Base-by-base conservation (phyloP, 1,140 invertebrate genomes). In the Melanaphis sacchari region DNA sequence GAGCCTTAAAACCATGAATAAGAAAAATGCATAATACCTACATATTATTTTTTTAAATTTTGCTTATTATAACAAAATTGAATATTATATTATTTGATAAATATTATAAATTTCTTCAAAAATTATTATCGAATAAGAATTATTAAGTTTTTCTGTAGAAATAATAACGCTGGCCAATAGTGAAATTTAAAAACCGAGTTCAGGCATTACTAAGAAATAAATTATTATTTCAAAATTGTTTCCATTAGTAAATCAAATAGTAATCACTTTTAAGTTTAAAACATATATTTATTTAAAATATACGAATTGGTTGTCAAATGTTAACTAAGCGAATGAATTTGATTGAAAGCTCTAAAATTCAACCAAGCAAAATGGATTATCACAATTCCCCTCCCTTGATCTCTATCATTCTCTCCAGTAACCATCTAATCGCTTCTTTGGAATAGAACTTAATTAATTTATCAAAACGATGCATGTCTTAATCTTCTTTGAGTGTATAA, bases 301-400 rank as follows among this genome's bases (percentile, higher is more conserved):
- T 89, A 18, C 24, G 9, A 89, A 89, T 54, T 54, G 49, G 46
- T 54, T 36, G 36, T 54, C 22, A 36, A 89, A 89, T 36, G 88
- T 89, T 89, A 89, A 89, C 54, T 54, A 89, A 54, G 36, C 49
- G 24, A 54, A 36, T 1, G 88, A 24, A 54, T 89, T 89, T 36
- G n/a, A 54, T 54, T 52, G n/a, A 54, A 52, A 54, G 36, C 46
- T 89, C 88, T 52, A 54, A 89, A 89, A 54, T 38, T 3, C 49
- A 4, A 89, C 49, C 88, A 54, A 31, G 49, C 46, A 36, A 89
- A 89, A 89, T 88, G 24, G 49, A 89, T 89, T 89, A 89, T 89
- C n/a, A 36, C 46, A 26, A 89, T n/a, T n/a, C 88, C 31, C 59
- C 46, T 38, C 46, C 0, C 36, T 11, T 22, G 15, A 24, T 26